Base-by-base conservation (phyloP, 1,140 invertebrate species). In the Dendrolimus kikuchii region DNA sequence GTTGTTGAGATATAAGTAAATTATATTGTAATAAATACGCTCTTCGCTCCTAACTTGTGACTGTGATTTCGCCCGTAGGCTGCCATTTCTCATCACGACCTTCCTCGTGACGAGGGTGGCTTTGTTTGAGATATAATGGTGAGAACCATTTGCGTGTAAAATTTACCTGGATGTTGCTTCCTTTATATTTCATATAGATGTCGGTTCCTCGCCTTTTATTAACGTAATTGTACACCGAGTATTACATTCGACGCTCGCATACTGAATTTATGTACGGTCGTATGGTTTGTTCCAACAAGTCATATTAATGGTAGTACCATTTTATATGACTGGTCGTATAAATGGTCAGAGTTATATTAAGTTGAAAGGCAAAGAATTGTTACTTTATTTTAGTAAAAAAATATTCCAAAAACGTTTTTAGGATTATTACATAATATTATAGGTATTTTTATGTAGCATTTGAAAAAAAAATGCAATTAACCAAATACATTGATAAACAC, bases 71-170 rank as follows among this genome's bases (percentile, higher is more conserved):
- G 50, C 7, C 3, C 41, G 7, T 43, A 46, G 41, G 37, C 49
- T 43, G 54, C 53, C 53, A 59, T 63, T 63, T 68, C 64, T 69
- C 68, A 71, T 71, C 64, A 63, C 55, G 68, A 69, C 70, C 72
- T 73, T 72, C 59, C 60, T 60, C 44, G 60, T 68, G 64, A 71
- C 73, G 69, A 71, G 68, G 69, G 66, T 67, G 55, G 65, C 70
- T 73, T 70, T 75, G 66, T 73, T 71, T 59, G 62, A 60, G 60
- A 60, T 62, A 62, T 76, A 77, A 74, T 68, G 61, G 63, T 68
- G 62, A 59, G 59, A 67, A 65, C 62, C 64, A 59, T 70, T 68
- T 64, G 66, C 63, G 61, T 69, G 61, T 62, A 69, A 73, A 70
- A 66, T 60, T 51, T 62, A 58, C 55, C 61, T 57, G 51, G 62